These are phyloP conservation scores for Dendrolimus kikuchii DNA, from an alignment of 1,140 invertebrate species.

Conservation along the genomic window DNA sequence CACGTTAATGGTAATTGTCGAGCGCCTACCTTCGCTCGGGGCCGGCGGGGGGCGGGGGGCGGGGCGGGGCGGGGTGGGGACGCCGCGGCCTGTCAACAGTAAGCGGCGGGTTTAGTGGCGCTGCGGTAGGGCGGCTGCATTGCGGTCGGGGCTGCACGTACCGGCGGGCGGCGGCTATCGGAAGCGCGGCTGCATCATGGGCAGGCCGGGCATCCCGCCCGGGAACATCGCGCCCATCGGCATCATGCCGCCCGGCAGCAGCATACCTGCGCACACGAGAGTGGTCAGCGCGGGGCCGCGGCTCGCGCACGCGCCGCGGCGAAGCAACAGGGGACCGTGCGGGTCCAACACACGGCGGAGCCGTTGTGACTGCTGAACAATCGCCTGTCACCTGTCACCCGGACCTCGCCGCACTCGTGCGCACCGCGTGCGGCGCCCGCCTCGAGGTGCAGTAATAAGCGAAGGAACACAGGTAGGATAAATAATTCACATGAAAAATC, in stretches of 20 bases:
- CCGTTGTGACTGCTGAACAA: slow-evolving; percentile 50
- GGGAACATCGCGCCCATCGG: slow-evolving; percentile 56
- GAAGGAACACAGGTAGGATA: slow-evolving; percentile 62
- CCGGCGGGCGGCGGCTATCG: slow-evolving; percentile 35
- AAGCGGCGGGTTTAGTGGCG: not conserved
- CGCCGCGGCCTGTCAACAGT: slow-evolving; percentile 5
- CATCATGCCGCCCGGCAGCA: slow-evolving; percentile 58
- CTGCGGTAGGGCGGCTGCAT: not conserved
- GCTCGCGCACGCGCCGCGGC: slow-evolving; percentile 23
- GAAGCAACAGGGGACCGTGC: slow-evolving; percentile 33
- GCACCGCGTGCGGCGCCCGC: slow-evolving; percentile 15
- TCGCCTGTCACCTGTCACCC: slow-evolving; percentile 54
- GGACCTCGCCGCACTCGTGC: slow-evolving; percentile 16
- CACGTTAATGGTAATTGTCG: not conserved
- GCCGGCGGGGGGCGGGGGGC: slow-evolving; percentile 6
- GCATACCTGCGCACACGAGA: slow-evolving; percentile 51
- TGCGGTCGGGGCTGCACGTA: slow-evolving; percentile 1
- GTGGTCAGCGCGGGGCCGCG: slow-evolving; percentile 16
- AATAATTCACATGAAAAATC: slow-evolving; percentile 65
- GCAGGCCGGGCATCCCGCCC: slow-evolving; percentile 45
- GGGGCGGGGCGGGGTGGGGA: slow-evolving; percentile 5
- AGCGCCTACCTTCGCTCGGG: slow-evolving; percentile 33
- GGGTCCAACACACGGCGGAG: slow-evolving; percentile 52
- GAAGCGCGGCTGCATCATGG: slow-evolving; percentile 56
- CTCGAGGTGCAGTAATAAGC: slow-evolving; percentile 48